A percentile compares a stretch with the other conserved stretches of the same genome.
These are phyloP conservation scores for Gallinago nigripennis DNA, from an alignment of 2,797 vertebrate species.

Conservation along the genomic window DNA sequence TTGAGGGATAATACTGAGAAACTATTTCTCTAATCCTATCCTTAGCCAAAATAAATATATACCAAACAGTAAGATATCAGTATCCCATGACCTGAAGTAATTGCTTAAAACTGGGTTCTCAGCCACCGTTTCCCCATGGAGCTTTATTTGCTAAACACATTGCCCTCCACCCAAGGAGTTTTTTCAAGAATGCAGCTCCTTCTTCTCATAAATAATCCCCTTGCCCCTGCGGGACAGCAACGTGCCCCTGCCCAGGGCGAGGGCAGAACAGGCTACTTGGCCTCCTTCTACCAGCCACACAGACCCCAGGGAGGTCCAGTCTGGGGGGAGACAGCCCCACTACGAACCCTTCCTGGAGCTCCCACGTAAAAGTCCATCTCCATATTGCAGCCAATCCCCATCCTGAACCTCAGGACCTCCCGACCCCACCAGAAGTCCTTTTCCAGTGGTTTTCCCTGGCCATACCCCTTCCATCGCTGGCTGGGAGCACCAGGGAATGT, in stretches of 20 bases:
- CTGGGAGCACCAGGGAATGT: fast-evolving
- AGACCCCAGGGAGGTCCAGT: neutral
- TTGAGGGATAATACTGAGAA: constrained; percentile 6
- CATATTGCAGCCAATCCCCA: fast-evolving
- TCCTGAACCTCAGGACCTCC: neutral
- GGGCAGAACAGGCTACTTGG: neutral
- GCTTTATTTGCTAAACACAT: neutral
- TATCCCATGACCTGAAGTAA: neutral
- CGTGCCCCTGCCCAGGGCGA: fast-evolving
- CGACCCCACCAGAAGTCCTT: neutral
- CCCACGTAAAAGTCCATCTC: neutral
- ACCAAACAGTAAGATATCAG: neutral
- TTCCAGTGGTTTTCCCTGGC: neutral
- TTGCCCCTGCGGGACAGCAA: neutral
- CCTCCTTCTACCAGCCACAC: neutral
- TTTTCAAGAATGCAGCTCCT: neutral
- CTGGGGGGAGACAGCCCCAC: neutral
- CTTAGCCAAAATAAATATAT: constrained; percentile 24
- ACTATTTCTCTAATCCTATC: neutral
- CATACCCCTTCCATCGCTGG: neutral
- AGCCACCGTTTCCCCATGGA: neutral
- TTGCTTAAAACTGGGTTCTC: neutral
- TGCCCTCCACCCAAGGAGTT: neutral
- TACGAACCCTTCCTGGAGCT: fast-evolving
- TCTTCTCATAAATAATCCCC: neutral